Evolutionary conservation across 2,113 vertebrate genomes (phyloP), one percentile per base, ranked within the genome.

Genomic region (Tyrannus savana): DNA sequence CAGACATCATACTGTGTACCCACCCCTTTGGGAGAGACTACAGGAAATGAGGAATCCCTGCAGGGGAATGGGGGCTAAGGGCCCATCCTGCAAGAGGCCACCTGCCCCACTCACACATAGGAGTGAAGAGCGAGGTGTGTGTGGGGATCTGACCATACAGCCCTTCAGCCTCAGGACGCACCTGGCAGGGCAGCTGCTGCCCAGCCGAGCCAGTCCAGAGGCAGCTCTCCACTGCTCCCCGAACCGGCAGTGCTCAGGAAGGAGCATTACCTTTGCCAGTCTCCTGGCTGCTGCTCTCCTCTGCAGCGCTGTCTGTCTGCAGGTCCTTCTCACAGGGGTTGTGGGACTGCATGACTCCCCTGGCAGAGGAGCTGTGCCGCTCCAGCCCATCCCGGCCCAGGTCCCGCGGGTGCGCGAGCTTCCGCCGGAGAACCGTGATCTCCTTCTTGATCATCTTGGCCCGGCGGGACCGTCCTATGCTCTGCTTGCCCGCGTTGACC

Each of bases 251-350:
- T 18, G n/a, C 7, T 76, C 18, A 35, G 67, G 49, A 67, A 64
- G 67, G 49, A 72, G 96, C 96, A 37, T 85, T 98, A 98, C 98
- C 98, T 98, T 98, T 98, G 96, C 99, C 97, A 31, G 99, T 99
- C 97, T 99, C 99, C 96, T 99, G 99, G 97, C 99, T 99, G 98
- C 99, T 99, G 98, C 99, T 99, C 97, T 99, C 99, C 58, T 99
- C 99, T 1, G 99, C 99, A 62, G 99, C 99, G 14, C 99, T 99
- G 86, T 99, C 98, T 3, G 98, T 98, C 97, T 98, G 98, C 84
- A 96, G 94, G 27, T 98, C 98, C 97, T 98, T 98, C 96, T 98
- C 98, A 0, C 98, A 98, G 66, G 98, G 95, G 97, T 97, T 98
- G 98, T 94, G 98, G 39, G 89, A 96, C 81, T 96, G 98, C 96